Evolutionary conservation across 2,888 invertebrate species (phyloP), one percentile per base, ranked within the genome.

Genomic region (Napeogenes inachia): DNA sequence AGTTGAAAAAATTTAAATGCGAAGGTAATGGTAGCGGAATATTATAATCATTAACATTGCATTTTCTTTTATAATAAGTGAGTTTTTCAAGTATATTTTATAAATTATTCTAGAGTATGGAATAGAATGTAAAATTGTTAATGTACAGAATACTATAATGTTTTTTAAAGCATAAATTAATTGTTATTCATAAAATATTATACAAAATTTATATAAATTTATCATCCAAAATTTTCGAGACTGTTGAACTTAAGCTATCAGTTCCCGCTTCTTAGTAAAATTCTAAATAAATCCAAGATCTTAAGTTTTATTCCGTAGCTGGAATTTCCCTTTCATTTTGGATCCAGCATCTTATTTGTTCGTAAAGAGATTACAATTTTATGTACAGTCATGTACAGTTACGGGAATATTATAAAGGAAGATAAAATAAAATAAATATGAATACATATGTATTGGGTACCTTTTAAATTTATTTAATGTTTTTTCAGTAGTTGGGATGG

Each of bases 321-420:
- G 62, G 62, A 56, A 67, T 67, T 67, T 67, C 63, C 59, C 65
- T 64, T 67, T 67, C 62, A 65, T 67, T 67, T 64, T 61, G 65
- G 65, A 67, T 67, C 63, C 65, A 63, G 32, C 56, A 60, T 65
- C 65, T 65, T 67, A 67, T 67, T 67, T 67, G 65, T 67, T 65
- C 60, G 63, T 65, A 63, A 61, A 63, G 63, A 63, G 67, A 67
- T 67, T 65, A 60, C 61, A 61, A 53, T 57, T 53, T 58, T 56
- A 46, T 13, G 63, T 65, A 67, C 63, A 60, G 13, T 66, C 57
- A 56, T 10, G 13, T 33, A 12, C 42, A 42, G 42, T 42, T 42
- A 42, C 10, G n/a, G 38, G 13, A 61, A 54, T 57, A 10, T 35
- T 55, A 32, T 55, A 56, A 46, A 47, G 8, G 21, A 46, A 47